phyloP scores from a whole-genome alignment of 2,888 invertebrate species.

The Metallyticus violacea region DNA sequence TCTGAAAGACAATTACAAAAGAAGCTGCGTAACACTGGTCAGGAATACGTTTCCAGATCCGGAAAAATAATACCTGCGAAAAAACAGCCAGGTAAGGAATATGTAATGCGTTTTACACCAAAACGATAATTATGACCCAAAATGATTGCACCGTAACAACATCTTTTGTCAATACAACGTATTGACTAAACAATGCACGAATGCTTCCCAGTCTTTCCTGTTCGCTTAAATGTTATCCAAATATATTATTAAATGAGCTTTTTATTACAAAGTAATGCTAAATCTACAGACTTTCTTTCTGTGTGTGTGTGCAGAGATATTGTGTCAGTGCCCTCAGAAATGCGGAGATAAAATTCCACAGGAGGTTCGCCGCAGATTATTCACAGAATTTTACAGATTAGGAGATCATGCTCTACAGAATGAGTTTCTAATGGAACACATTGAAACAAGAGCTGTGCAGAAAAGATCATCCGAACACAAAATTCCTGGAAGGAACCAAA shows the following conservation, averaged over 20 bases:
- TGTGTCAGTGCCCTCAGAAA: constrained; percentile 55
- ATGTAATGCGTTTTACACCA: background rate
- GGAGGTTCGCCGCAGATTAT: constrained; percentile 49
- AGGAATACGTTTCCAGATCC: constrained; percentile 51
- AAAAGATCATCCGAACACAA: constrained; percentile 34
- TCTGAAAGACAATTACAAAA: constrained; percentile 50
- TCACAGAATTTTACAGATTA: constrained; percentile 51
- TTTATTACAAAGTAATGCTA: background rate
- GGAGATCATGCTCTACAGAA: constrained; percentile 52
- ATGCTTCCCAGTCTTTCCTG: background rate
- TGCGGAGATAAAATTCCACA: constrained; percentile 51
- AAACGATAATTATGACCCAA: constrained; percentile 5
- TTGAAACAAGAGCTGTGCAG: constrained; percentile 50
- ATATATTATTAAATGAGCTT: background rate
- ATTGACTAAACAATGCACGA: background rate
- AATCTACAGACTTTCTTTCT: constrained; percentile 29
- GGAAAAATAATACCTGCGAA: constrained; percentile 52
- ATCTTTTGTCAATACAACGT: constrained; percentile 1
- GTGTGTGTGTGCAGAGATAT: constrained; percentile 45
- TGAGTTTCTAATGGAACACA: constrained; percentile 51
- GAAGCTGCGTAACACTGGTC: constrained; percentile 47
- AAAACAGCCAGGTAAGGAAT: constrained; percentile 46
- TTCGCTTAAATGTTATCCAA: background rate
- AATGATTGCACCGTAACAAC: background rate
- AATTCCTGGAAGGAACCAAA: constrained; percentile 37